phyloP scores from a whole-genome alignment of 2,113 vertebrate genomes.

The Eubucco bourcierii region DNA sequence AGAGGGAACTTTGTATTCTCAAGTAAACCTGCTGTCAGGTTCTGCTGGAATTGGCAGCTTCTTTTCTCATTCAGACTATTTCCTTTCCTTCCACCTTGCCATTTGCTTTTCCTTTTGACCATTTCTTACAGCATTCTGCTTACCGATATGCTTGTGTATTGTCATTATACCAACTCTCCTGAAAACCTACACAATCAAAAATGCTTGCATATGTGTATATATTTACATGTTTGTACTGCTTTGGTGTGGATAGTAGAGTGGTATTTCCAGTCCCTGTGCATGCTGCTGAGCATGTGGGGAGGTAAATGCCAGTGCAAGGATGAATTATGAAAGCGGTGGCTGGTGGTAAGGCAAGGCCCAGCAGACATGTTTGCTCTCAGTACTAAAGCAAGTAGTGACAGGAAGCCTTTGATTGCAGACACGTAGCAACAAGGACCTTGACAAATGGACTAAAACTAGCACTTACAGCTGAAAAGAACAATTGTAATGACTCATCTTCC shows the following conservation, averaged over 20 bases:
- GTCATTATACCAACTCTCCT: neutral
- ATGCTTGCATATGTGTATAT: neutral
- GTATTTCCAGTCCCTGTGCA: neutral
- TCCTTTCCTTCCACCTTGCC: neutral
- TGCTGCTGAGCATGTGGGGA: neutral
- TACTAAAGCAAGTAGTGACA: neutral
- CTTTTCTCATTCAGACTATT: neutral
- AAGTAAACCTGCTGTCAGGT: neutral
- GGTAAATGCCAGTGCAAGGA: neutral
- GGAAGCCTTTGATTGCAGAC: neutral
- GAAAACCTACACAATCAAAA: neutral
- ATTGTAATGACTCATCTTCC: neutral
- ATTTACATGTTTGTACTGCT: neutral
- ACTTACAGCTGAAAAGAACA: neutral
- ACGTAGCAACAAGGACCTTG: neutral
- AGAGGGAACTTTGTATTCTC: neutral
- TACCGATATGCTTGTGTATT: neutral
- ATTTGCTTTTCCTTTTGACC: neutral
- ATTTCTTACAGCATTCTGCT: neutral
- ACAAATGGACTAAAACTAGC: constrained; percentile 20
- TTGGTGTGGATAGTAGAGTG: neutral
- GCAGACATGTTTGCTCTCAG: neutral
- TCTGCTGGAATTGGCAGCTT: neutral
- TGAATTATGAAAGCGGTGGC: neutral
- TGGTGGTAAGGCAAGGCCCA: neutral